phyloP scores from a whole-genome alignment of 2,797 vertebrate genomes.

The Chanos chanos region DNA sequence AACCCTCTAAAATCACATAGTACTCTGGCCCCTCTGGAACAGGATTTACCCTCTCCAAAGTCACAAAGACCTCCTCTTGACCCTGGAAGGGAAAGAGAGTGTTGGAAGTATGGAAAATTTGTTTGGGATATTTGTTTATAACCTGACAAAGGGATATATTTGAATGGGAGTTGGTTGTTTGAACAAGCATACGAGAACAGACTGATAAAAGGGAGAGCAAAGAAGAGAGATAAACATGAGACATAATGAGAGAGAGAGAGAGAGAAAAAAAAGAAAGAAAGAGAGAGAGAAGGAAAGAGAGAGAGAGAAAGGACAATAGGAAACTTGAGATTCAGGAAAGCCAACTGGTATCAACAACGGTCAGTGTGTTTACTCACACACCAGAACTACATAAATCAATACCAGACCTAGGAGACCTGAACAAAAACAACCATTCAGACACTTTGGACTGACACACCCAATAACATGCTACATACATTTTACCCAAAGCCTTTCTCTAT shows the following conservation, averaged over 20 bases:
- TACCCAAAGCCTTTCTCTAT: neutral
- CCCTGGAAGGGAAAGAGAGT: conserved; percentile 51
- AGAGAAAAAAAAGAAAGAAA: neutral
- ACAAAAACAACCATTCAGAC: conserved; percentile 10
- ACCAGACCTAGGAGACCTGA: neutral
- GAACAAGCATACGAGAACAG: no score
- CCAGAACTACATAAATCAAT: no score
- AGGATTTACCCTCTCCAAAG: conserved; percentile 19
- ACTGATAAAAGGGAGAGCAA: neutral
- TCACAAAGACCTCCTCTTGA: conserved; percentile 54
- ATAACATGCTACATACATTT: neutral
- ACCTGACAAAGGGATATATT: no score
- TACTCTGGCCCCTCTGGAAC: conserved; percentile 53
- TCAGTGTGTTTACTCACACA: no score
- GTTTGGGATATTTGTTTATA: no score
- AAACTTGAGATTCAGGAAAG: neutral
- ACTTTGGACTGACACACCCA: conserved; percentile 24
- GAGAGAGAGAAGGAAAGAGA: neutral
- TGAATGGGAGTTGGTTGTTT: no score
- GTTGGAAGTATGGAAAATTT: no score
- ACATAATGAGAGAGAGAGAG: neutral
- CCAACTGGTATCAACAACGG: no score
- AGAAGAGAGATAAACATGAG: neutral
- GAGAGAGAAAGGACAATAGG: neutral
- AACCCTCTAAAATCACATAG: conserved; percentile 62